phyloP scores from a whole-genome alignment of 2,797 vertebrate species.

The Parambassis ranga region DNA sequence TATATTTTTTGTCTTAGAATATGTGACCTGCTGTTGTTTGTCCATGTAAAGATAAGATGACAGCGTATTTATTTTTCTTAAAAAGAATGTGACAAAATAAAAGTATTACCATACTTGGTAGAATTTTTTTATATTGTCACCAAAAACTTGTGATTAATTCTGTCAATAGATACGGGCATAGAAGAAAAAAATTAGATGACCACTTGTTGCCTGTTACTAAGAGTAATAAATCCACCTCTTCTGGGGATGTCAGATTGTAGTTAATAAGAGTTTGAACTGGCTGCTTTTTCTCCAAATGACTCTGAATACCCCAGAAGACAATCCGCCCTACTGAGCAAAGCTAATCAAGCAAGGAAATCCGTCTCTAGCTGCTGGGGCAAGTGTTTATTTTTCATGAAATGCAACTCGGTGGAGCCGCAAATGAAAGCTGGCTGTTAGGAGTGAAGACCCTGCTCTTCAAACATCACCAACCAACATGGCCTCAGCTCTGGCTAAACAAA shows the following conservation, averaged over 20 bases:
- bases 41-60: constrained; percentile 32
- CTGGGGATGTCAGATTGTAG: neutral
- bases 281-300: constrained; percentile 2
- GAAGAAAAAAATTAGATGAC: neutral
- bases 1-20: constrained; percentile 12
- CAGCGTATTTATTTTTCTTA: constrained; percentile 45
- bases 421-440: constrained; percentile 40
- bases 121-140: constrained; percentile 14
- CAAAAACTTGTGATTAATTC: neutral
- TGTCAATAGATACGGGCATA: neutral
- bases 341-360: constrained; percentile 34
- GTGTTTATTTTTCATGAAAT: constrained; percentile 62
- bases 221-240: neutral
- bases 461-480: constrained; percentile 34
- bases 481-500: constrained; percentile 59
- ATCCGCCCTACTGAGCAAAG: constrained; percentile 2
- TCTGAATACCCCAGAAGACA: constrained; percentile 25
- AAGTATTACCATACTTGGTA: constrained; percentile 29
- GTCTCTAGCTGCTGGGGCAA: constrained; percentile 18
- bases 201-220: neutral
- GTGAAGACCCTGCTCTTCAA: constrained; percentile 53
- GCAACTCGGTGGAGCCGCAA: constrained; percentile 40
- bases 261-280: neutral
- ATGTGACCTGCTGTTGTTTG: constrained; percentile 37
- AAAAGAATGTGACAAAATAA: constrained; percentile 22